A percentile compares a stretch with the other conserved stretches of the same genome.
Conservation (phyloP, 1,140 invertebrate species). For the Penaeus vannamei region DNA sequence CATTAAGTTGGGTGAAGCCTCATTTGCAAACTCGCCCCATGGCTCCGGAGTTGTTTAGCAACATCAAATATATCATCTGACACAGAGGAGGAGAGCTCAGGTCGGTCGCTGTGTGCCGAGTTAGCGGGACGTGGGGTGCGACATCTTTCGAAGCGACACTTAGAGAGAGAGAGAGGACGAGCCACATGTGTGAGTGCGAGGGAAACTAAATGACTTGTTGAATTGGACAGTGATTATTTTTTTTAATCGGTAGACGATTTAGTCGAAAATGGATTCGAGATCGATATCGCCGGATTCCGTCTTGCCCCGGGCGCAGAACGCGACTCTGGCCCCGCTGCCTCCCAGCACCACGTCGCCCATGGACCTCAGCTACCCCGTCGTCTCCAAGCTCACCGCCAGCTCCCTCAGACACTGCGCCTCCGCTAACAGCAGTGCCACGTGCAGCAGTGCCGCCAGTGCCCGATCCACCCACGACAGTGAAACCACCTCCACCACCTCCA, state of each 20-base stretch:
- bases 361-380: slow-evolving; percentile 51
- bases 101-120: slow-evolving; percentile 57
- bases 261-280: slow-evolving; percentile 47
- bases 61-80: slow-evolving; percentile 68
- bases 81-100: slow-evolving; percentile 58
- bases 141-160: slow-evolving; percentile 23
- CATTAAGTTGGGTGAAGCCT: slow-evolving; percentile 69
- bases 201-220: slow-evolving; percentile 32
- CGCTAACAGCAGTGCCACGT: not conserved
- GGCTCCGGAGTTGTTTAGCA: slow-evolving; percentile 68
- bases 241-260: not conserved
- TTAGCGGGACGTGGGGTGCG: slow-evolving; percentile 39
- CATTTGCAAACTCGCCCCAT: slow-evolving; percentile 69
- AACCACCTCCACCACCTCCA: slow-evolving; percentile 17
- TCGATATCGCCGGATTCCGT: slow-evolving; percentile 56
- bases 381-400: slow-evolving; percentile 35
- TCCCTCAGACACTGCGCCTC: not conserved
- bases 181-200: not conserved
- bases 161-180: not conserved
- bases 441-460: slow-evolving; percentile 35
- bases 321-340: not conserved
- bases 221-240: not conserved
- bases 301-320: slow-evolving; percentile 35
- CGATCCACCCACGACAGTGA: not conserved
- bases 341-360: slow-evolving; percentile 39